Evolutionary conservation across 1,140 invertebrate genomes (phyloP).

Genomic region (Lanistes nyassanus): DNA sequence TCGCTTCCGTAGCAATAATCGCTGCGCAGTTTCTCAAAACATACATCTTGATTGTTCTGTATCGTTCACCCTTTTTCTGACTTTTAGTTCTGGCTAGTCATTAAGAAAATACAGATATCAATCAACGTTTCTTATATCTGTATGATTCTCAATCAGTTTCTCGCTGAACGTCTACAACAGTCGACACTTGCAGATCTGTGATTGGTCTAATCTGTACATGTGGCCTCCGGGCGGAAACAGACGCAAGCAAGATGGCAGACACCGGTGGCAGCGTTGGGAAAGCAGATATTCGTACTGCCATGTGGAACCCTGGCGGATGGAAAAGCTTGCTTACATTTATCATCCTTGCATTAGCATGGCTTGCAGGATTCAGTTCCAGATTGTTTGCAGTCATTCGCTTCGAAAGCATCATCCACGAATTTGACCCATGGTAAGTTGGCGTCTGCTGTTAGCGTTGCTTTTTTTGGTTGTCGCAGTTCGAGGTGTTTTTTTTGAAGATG

Average conservation of each 20-base stretch:
- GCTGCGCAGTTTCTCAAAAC: no score
- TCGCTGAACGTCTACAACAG: neutral
- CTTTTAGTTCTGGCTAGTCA: no score
- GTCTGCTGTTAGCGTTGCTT: neutral
- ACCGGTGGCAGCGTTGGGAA: constrained; percentile 56
- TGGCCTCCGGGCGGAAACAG: constrained; percentile 42
- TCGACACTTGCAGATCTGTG: constrained; percentile 46
- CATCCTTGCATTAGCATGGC: constrained; percentile 92
- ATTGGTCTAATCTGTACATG: constrained; percentile 52
- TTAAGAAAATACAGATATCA: no score
- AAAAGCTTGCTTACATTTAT: constrained; percentile 78
- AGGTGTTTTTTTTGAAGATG: neutral
- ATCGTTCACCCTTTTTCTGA: no score
- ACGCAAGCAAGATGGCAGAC: constrained; percentile 60
- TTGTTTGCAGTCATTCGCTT: constrained; percentile 99
- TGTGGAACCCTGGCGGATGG: constrained; percentile 68
- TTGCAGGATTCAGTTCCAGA: constrained; percentile 96
- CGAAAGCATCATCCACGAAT: constrained; percentile 99
- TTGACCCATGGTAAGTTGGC: constrained; percentile 94
- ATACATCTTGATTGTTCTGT: no score
- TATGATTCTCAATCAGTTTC: no score
- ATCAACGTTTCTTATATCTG: neutral
- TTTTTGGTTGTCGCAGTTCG: constrained; percentile 5
- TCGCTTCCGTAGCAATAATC: no score
- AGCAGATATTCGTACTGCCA: constrained; percentile 57